Conservation (phyloP, 2,888 invertebrate species). For the Chrysolina americana region DNA sequence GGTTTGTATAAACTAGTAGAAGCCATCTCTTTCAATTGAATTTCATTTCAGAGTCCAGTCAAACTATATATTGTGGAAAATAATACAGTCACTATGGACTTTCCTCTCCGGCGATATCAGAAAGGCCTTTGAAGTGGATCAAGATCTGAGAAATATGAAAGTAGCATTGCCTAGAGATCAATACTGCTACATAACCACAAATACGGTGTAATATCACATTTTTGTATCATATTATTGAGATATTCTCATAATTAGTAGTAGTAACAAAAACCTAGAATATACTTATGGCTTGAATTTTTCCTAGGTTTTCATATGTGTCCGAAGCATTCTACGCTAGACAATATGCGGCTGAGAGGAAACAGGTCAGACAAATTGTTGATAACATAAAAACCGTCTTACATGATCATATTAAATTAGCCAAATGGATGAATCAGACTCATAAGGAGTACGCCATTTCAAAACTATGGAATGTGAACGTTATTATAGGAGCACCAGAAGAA, state of each 20-base stretch:
- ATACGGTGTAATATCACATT: slow-evolving; percentile 49
- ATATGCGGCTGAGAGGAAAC: slow-evolving; percentile 44
- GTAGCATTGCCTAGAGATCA: slow-evolving; percentile 39
- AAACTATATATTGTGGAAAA: slow-evolving; percentile 54
- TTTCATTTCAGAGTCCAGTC: slow-evolving; percentile 45
- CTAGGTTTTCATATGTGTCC: slow-evolving; percentile 46
- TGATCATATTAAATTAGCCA: slow-evolving; percentile 47
- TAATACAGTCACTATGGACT: slow-evolving; percentile 45
- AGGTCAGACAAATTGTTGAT: slow-evolving; percentile 53
- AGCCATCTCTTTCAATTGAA: background rate
- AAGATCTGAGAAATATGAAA: slow-evolving; percentile 26
- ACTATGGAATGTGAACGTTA: slow-evolving; percentile 47
- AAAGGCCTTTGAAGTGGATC: slow-evolving; percentile 46
- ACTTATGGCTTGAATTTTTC: background rate
- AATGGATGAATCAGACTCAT: slow-evolving; percentile 55
- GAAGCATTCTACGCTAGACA: slow-evolving; percentile 51
- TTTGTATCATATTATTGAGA: background rate
- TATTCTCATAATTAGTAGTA: too few relatives aligned
- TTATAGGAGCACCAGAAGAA: slow-evolving; percentile 57
- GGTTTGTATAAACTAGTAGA: slow-evolving; percentile 30
- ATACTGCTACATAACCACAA: slow-evolving; percentile 53
- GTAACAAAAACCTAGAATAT: too few relatives aligned
- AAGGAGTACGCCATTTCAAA: slow-evolving; percentile 49
- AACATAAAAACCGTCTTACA: slow-evolving; percentile 49
- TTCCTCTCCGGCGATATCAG: slow-evolving; percentile 49